phyloP scores from a whole-genome alignment of 2,113 vertebrate genomes.

The Myodes glareolus region DNA sequence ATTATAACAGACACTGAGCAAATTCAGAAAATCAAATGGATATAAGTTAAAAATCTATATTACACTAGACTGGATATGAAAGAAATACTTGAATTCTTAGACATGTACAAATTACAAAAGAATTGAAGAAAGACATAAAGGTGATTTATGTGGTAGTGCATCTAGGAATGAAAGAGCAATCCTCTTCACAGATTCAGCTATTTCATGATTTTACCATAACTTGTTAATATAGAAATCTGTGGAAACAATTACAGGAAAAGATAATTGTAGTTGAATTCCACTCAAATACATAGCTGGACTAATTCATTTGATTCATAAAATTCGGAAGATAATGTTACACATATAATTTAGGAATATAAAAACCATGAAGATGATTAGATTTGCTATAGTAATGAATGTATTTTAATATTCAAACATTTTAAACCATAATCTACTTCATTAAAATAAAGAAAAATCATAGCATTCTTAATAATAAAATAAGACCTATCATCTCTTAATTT shows the following conservation, averaged over 20 bases:
- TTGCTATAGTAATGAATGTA: neutral
- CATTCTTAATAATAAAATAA: neutral
- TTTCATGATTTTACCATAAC: neutral
- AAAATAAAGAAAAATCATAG: neutral
- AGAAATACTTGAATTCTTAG: neutral
- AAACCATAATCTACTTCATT: neutral
- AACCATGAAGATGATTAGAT: neutral
- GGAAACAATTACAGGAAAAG: neutral
- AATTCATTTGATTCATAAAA: neutral
- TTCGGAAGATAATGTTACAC: neutral
- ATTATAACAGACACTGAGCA: neutral
- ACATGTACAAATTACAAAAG: neutral
- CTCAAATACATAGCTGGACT: neutral
- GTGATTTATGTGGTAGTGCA: accelerated
- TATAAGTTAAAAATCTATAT: neutral
- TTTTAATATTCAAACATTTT: neutral
- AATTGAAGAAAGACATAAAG: neutral
- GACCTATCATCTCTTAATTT: neutral
- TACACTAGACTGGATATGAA: neutral
- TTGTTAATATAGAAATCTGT: neutral
- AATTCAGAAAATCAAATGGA: neutral
- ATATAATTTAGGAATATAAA: neutral
- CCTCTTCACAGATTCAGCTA: neutral
- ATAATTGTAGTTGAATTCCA: neutral
- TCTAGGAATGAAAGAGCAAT: neutral